phyloP scores from a whole-genome alignment of 2,888 invertebrate genomes.

The Amblyjoppa proteus region DNA sequence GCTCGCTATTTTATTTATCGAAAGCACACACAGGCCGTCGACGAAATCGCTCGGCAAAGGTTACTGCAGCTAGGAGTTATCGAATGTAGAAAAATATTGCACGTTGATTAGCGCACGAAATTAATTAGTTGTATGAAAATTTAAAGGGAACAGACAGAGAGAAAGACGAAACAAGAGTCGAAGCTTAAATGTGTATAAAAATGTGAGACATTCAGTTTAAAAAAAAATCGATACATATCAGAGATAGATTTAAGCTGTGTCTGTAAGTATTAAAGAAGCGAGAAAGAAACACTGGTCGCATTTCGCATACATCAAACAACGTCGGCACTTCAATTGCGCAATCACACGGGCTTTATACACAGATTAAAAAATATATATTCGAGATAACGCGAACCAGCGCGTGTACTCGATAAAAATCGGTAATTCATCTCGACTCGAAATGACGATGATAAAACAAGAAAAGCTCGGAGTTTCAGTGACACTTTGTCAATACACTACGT shows the following conservation, averaged over 20 bases:
- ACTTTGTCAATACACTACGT: slow-evolving; percentile 11
- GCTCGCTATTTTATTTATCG: slow-evolving; percentile 50
- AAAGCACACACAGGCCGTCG: neutral
- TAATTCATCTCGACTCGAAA: slow-evolving; percentile 3
- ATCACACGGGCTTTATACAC: slow-evolving; percentile 1
- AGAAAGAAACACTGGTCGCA: slow-evolving; percentile 34
- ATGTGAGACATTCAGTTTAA: slow-evolving; percentile 53
- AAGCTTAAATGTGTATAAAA: slow-evolving; percentile 36
- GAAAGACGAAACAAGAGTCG: slow-evolving; percentile 1
- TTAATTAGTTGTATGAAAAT: slow-evolving; percentile 29
- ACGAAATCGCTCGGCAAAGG: neutral
- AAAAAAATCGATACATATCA: slow-evolving; percentile 77
- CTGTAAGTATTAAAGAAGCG: slow-evolving; percentile 60
- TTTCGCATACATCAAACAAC: slow-evolving; percentile 60
- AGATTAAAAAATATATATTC: neutral
- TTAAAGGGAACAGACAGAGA: slow-evolving; percentile 12
- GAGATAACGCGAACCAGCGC: slow-evolving; percentile 10
- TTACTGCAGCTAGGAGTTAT: neutral
- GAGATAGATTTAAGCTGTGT: slow-evolving; percentile 73
- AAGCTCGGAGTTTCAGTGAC: slow-evolving; percentile 11
- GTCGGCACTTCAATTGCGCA: neutral
- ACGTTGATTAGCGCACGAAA: slow-evolving; percentile 55
- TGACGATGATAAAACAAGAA: neutral
- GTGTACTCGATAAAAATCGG: slow-evolving; percentile 8
- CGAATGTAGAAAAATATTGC: slow-evolving; percentile 24